Percentiles rank a stretch among this genome's conserved stretches.
Evolutionary conservation across 1,140 invertebrate species (phyloP).

Genomic region (Lysiphlebus fabarum): DNA sequence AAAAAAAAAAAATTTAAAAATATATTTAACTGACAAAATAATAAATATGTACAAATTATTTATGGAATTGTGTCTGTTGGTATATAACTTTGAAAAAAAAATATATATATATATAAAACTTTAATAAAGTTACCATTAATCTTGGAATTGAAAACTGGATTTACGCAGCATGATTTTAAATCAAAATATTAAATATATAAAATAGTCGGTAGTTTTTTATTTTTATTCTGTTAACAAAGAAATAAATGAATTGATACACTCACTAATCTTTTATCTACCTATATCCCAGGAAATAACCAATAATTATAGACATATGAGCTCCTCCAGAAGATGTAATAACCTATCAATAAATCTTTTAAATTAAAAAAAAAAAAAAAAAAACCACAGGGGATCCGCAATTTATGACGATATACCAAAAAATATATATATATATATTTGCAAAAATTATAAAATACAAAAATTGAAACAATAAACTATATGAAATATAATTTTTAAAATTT

Average conservation of each 20-base stretch:
- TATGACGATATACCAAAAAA: too few species aligned
- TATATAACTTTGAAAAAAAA: too few species aligned
- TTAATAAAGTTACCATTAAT: constrained; percentile 20
- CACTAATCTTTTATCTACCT: constrained; percentile 19
- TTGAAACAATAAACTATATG: too few species aligned
- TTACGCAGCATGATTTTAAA: constrained; percentile 20
- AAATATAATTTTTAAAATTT: too few species aligned
- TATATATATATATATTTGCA: too few species aligned
- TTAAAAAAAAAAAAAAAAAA: constrained; percentile 12
- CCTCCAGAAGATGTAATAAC: constrained; percentile 21
- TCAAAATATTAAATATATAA: too few species aligned
- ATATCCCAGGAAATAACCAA: constrained; percentile 27
- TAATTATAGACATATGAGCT: constrained; percentile 27
- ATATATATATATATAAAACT: too few species aligned
- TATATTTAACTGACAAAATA: too few species aligned
- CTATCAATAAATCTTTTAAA: constrained; percentile 15
- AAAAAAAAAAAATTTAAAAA: too few species aligned
- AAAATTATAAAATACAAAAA: too few species aligned
- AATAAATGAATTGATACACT: constrained; percentile 14
- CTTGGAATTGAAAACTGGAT: constrained; percentile 22
- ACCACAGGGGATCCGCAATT: constrained; percentile 10
- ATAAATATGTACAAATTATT: too few species aligned
- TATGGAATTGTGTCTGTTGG: too few species aligned
- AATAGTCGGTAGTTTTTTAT: constrained; percentile 4
- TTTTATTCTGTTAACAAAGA: not conserved